Conservation (phyloP, 2,113 vertebrate genomes). For the Erpornis zantholeuca region DNA sequence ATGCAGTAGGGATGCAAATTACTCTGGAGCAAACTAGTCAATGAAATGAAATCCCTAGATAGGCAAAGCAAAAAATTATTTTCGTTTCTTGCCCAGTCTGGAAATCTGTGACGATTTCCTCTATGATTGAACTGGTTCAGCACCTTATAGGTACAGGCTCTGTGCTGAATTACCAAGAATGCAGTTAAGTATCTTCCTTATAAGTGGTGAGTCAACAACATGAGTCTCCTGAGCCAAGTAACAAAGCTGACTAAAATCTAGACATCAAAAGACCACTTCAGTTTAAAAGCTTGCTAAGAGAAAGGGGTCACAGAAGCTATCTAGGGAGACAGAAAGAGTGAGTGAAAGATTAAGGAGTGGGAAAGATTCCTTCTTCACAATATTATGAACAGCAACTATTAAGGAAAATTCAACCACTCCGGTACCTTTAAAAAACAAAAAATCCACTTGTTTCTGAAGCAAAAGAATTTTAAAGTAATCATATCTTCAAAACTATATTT, state of each 20-base stretch:
- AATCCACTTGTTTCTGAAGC: not conserved
- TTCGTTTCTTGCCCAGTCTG: not conserved
- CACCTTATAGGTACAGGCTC: not conserved
- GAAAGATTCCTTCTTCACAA: not conserved
- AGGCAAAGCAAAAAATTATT: not conserved
- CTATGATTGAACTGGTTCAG: not conserved
- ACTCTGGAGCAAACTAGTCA: not conserved
- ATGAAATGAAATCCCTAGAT: not conserved
- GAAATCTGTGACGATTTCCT: not conserved
- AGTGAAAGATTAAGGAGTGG: not conserved
- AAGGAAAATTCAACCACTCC: not conserved
- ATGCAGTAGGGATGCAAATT: not conserved
- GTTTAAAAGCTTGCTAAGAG: not conserved
- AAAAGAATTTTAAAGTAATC: not conserved
- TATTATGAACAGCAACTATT: not conserved
- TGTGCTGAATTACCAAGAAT: not conserved
- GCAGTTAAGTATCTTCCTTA: not conserved
- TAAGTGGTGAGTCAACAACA: not conserved
- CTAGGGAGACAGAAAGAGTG: not conserved
- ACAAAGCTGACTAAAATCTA: not conserved
- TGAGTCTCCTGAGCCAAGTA: not conserved
- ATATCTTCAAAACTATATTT: not conserved
- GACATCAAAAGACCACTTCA: conserved; percentile 4
- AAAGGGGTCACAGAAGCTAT: not conserved
- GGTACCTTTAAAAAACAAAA: not conserved